These are phyloP conservation scores for Nixonia krombeini DNA, from an alignment of 1,140 invertebrate genomes.

Conservation along the genomic window DNA sequence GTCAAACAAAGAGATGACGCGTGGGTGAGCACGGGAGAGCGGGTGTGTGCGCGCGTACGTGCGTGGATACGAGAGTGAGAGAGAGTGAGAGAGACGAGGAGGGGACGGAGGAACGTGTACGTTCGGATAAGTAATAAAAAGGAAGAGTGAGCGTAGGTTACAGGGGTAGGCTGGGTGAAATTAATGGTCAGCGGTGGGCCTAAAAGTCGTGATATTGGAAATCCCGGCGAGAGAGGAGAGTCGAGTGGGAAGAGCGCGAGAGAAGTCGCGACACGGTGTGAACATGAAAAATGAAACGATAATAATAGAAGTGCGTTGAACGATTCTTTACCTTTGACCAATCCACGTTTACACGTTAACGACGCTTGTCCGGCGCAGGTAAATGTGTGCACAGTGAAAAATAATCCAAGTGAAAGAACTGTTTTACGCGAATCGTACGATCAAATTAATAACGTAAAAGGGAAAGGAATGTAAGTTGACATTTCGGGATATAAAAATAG, in stretches of 20 bases:
- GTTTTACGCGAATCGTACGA: too few species aligned
- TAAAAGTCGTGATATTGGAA: conserved; percentile 45
- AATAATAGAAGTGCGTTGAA: conserved; percentile 8
- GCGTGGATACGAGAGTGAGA: too few species aligned
- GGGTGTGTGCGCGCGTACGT: not conserved
- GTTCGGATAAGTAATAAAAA: conserved; percentile 45
- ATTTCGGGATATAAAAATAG: too few species aligned
- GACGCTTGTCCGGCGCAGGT: conserved; percentile 11
- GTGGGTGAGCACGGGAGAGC: not conserved
- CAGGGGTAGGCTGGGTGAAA: conserved; percentile 22
- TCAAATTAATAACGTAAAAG: too few species aligned
- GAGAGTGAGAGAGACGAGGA: too few species aligned
- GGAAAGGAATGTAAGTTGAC: too few species aligned
- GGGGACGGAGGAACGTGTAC: conserved; percentile 22
- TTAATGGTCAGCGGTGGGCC: conserved; percentile 43
- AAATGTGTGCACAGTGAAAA: too few species aligned
- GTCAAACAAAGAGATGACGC: conserved; percentile 43
- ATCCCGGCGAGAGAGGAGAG: conserved; percentile 18
- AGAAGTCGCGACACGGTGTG: conserved; percentile 13
- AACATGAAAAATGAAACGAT: conserved; percentile 34
- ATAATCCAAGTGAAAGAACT: too few species aligned
- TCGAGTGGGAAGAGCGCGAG: too few species aligned
- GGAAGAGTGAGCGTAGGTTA: conserved; percentile 21
- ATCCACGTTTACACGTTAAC: conserved; percentile 11
- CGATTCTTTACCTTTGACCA: too few species aligned